Evolutionary conservation across 2,888 invertebrate genomes (phyloP).

Genomic region (Diarsia rubi): DNA sequence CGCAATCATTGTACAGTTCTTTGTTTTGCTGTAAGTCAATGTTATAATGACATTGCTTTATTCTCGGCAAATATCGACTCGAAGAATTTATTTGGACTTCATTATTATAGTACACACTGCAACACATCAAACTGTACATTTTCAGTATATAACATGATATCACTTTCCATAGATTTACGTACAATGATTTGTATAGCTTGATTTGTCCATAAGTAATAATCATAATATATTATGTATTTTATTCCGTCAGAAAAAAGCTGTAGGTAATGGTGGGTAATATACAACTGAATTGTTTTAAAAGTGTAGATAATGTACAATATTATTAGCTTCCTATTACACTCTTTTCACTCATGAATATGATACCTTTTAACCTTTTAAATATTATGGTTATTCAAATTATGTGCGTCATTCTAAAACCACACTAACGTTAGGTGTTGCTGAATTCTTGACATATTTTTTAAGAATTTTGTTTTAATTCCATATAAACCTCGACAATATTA

Average conservation of each 20-base stretch:
- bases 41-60: neutral
- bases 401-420: conserved; percentile 36
- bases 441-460: neutral
- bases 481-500: conserved; percentile 56
- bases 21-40: neutral
- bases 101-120: too few species aligned
- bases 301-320: neutral
- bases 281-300: conserved; percentile 5
- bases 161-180: too few species aligned
- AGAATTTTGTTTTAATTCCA: conserved; percentile 7
- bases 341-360: conserved; percentile 18
- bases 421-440: conserved; percentile 28
- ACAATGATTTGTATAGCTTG: too few species aligned
- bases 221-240: too few species aligned
- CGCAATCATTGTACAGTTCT: neutral
- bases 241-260: neutral
- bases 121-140: too few species aligned
- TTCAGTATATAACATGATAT: too few species aligned
- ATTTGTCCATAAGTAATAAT: too few species aligned
- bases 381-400: conserved; percentile 12
- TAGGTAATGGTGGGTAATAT: neutral
- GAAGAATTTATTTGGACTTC: neutral
- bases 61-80: neutral
- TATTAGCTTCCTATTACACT: neutral
- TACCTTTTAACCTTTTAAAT: neutral